A percentile compares a stretch with the other conserved stretches of the same genome.
Evolutionary conservation across 2,888 invertebrate genomes (phyloP).

Genomic region (Leptinotarsa rubiginosa): DNA sequence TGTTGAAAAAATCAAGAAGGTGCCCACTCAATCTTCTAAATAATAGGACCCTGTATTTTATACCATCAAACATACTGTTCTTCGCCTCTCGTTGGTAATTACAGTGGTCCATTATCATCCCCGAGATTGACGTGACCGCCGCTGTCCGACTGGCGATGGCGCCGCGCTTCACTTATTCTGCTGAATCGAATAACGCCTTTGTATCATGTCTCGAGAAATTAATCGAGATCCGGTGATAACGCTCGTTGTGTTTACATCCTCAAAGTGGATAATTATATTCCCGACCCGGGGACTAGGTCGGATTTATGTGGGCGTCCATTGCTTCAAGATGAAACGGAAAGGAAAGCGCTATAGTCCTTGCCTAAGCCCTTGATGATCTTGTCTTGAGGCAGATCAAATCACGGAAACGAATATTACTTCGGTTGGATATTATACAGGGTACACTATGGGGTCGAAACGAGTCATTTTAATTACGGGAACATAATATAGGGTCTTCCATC

Average conservation of each 20-base stretch:
- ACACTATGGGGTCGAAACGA: too few species aligned
- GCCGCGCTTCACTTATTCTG: conserved; percentile 27
- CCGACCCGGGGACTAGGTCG: conserved; percentile 25
- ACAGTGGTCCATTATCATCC: conserved; percentile 33
- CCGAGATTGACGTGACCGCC: conserved; percentile 29
- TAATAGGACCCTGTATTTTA: background rate
- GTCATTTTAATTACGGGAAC: too few species aligned
- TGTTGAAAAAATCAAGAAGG: too few species aligned
- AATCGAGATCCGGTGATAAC: conserved; percentile 52
- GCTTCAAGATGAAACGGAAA: conserved; percentile 3
- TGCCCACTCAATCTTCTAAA: background rate
- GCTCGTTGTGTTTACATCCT: conserved; percentile 50
- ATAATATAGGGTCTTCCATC: too few species aligned
- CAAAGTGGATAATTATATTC: conserved; percentile 52
- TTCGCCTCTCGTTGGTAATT: conserved; percentile 31
- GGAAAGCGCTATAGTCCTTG: background rate
- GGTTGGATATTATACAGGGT: too few species aligned
- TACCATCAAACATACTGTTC: background rate
- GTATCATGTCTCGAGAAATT: conserved; percentile 47
- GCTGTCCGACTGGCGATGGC: conserved; percentile 29
- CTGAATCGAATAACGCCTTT: conserved; percentile 29
- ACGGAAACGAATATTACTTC: too few species aligned
- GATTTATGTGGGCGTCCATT: conserved; percentile 23
- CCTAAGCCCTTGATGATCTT: background rate
- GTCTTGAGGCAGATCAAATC: background rate